These are phyloP conservation scores for Conchocele bisecta DNA, from an alignment of 2,888 invertebrate species.

Conservation along the genomic window DNA sequence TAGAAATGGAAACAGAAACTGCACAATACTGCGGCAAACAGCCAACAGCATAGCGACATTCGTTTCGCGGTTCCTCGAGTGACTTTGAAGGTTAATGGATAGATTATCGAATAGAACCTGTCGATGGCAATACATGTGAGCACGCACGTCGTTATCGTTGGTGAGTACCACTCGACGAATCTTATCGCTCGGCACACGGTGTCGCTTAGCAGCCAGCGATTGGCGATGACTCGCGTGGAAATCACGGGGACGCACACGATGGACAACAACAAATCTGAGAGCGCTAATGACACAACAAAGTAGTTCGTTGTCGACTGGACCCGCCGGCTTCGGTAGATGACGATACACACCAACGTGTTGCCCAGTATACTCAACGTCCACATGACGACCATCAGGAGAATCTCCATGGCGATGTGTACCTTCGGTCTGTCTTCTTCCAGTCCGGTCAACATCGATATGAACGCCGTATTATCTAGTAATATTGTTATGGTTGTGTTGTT, in stretches of 20 bases:
- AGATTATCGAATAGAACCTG: constrained; percentile 81
- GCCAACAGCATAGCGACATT: constrained; percentile 73
- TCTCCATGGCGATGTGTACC: constrained; percentile 31
- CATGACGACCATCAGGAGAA: constrained; percentile 32
- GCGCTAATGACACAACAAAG: constrained; percentile 78
- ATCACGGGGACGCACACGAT: constrained; percentile 71
- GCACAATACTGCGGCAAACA: constrained; percentile 61
- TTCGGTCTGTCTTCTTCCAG: constrained; percentile 10
- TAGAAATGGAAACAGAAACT: constrained; percentile 74
- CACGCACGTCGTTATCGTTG: constrained; percentile 67
- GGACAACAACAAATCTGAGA: constrained; percentile 70
- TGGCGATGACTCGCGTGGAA: constrained; percentile 58
- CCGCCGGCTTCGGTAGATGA: constrained; percentile 79
- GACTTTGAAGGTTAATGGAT: constrained; percentile 81
- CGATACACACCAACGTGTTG: constrained; percentile 78
- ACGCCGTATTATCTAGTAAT: too few species aligned
- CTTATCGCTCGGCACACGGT: constrained; percentile 74
- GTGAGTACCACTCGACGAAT: constrained; percentile 67
- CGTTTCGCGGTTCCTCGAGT: constrained; percentile 77
- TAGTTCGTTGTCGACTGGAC: constrained; percentile 82
- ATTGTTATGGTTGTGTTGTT: too few species aligned
- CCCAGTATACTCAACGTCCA: constrained; percentile 69
- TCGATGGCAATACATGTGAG: constrained; percentile 77
- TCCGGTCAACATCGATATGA: too few species aligned
- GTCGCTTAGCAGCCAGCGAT: constrained; percentile 69